Conservation (phyloP, 1,140 invertebrate species). For the Drosophila aff. region DNA sequence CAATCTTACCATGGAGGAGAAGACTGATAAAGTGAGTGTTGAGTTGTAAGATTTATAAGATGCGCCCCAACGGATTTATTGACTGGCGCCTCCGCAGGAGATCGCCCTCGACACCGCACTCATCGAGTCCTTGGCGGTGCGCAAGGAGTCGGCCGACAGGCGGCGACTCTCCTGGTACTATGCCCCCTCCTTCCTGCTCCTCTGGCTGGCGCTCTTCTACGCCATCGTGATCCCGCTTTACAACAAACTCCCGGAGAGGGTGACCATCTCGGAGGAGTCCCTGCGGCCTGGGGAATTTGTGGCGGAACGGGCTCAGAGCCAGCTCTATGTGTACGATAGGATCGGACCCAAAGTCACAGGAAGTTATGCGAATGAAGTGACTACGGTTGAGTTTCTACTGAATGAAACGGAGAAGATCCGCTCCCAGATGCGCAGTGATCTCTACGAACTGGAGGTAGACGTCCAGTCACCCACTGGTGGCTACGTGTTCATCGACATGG, state of each 20-base stretch:
- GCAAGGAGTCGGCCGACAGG: constrained; percentile 1
- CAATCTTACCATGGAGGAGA: constrained; percentile 30
- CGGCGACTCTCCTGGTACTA: constrained; percentile 62
- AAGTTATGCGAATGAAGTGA: constrained; percentile 88
- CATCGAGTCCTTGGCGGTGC: constrained; percentile 8
- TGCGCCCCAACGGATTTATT: background rate
- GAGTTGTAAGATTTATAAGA: constrained; percentile 13
- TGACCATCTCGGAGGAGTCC: constrained; percentile 54
- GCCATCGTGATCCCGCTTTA: constrained; percentile 70
- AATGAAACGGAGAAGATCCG: constrained; percentile 69
- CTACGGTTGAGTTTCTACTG: constrained; percentile 86
- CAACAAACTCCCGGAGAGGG: constrained; percentile 53
- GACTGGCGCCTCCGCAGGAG: constrained; percentile 16
- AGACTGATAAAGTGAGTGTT: constrained; percentile 48
- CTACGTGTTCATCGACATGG: constrained; percentile 91
- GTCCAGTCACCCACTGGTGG: constrained; percentile 88
- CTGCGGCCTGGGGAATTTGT: constrained; percentile 55
- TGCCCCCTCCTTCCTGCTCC: constrained; percentile 63
- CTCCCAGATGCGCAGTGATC: constrained; percentile 44
- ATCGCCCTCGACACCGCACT: constrained; percentile 17
- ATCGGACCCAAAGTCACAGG: constrained; percentile 89
- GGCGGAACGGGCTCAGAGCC: constrained; percentile 62
- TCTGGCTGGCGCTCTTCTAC: constrained; percentile 71
- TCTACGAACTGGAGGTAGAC: constrained; percentile 69
- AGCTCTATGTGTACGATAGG: constrained; percentile 88